These are phyloP conservation scores for Isaurus tuberculatus DNA, from an alignment of 92 coral and sea anemone species.

Conservation along the genomic window DNA sequence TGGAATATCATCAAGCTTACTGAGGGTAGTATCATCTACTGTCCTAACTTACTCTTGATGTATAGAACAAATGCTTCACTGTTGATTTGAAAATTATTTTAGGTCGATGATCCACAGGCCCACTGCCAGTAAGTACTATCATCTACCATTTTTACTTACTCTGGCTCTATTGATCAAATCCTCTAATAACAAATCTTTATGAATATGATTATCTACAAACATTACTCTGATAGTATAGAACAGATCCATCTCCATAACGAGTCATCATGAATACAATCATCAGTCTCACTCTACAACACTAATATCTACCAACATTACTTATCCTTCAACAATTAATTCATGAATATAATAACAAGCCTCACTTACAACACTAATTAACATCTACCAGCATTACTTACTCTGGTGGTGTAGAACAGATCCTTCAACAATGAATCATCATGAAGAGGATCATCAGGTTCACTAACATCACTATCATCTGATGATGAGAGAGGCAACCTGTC, in stretches of 20 bases:
- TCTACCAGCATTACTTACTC: slow-evolving; percentile 66
- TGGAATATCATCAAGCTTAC: no score
- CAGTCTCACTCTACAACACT: slow-evolving; percentile 85
- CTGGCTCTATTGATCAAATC: slow-evolving; percentile 84
- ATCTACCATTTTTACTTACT: slow-evolving; percentile 60
- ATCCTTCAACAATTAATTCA: no score
- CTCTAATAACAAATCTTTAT: slow-evolving; percentile 82
- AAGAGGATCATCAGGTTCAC: slow-evolving; percentile 91
- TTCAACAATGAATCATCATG: slow-evolving; percentile 88
- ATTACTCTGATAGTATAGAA: slow-evolving; percentile 80
- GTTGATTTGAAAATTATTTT: slow-evolving; percentile 85
- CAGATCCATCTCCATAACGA: slow-evolving; percentile 82
- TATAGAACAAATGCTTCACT: slow-evolving; percentile 82
- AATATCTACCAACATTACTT: no score
- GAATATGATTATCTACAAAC: slow-evolving; percentile 47
- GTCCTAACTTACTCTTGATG: slow-evolving; percentile 63
- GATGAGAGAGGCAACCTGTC: slow-evolving; percentile 64
- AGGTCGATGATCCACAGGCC: slow-evolving; percentile 79
- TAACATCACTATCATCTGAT: slow-evolving; percentile 66
- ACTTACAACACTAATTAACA: no score
- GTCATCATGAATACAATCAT: slow-evolving; percentile 86
- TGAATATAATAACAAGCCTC: slow-evolving; percentile 48
- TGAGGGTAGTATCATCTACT: neutral
- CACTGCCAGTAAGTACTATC: slow-evolving; percentile 80
- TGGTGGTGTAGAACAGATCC: slow-evolving; percentile 86